These are phyloP conservation scores for Philypnodon macrostomus DNA, from an alignment of 2,797 vertebrate genomes.

Conservation along the genomic window DNA sequence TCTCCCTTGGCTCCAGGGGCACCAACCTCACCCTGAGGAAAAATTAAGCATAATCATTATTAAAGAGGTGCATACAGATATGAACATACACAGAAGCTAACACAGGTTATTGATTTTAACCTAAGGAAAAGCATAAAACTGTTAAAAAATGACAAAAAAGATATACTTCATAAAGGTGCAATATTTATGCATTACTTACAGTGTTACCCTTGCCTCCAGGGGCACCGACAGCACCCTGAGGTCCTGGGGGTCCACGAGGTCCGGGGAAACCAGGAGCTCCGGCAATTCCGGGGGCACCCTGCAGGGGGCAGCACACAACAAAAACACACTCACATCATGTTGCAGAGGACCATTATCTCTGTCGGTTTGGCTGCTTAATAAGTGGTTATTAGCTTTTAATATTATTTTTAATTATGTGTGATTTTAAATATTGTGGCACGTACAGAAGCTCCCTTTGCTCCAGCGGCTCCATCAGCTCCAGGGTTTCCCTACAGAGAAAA, in stretches of 20 bases:
- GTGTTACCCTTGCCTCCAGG: slow-evolving; percentile 93
- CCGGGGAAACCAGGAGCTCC: slow-evolving; percentile 97
- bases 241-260: slow-evolving; percentile 92
- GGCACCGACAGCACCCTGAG: slow-evolving; percentile 93
- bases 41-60: slow-evolving; percentile 5
- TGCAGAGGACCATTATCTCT: neutral
- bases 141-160: neutral
- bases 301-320: slow-evolving; percentile 65
- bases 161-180: neutral
- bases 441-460: slow-evolving; percentile 93
- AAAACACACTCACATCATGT: slow-evolving; percentile 29
- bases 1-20: slow-evolving; percentile 94
- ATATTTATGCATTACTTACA: slow-evolving; percentile 72
- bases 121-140: neutral
- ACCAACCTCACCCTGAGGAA: slow-evolving; percentile 88
- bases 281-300: slow-evolving; percentile 92
- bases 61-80: neutral
- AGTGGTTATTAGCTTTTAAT: too few relatives aligned
- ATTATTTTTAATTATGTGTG: neutral
- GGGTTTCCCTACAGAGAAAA: slow-evolving; percentile 87
- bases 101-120: neutral
- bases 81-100: neutral
- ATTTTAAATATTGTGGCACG: slow-evolving; percentile 57
- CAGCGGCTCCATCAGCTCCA: slow-evolving; percentile 93
- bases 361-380: neutral